These are phyloP conservation scores for Nomada goodeniana DNA, from an alignment of 2,888 invertebrate genomes.

Conservation along the genomic window DNA sequence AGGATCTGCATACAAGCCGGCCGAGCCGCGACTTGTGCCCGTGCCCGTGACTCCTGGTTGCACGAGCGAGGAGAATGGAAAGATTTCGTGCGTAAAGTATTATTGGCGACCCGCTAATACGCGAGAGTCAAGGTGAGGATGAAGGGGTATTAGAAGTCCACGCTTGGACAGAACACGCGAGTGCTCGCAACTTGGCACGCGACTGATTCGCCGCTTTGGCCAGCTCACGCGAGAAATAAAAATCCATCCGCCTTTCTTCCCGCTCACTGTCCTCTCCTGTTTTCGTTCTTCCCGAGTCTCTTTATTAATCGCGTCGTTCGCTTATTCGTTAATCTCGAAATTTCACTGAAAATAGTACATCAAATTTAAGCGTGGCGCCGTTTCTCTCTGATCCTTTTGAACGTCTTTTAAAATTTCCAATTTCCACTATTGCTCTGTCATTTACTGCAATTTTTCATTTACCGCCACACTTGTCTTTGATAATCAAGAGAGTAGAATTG, in stretches of 20 bases:
- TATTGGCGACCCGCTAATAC: constrained; percentile 73
- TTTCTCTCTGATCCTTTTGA: not conserved
- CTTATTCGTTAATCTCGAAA: not conserved
- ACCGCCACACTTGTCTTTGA: not conserved
- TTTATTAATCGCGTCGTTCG: constrained; percentile 14
- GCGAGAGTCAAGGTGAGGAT: constrained; percentile 76
- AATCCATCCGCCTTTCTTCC: constrained; percentile 50
- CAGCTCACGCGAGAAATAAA: constrained; percentile 69
- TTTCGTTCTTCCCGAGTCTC: constrained; percentile 18
- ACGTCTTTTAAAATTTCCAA: too few relatives aligned
- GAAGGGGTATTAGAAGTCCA: constrained; percentile 75
- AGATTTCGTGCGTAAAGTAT: constrained; percentile 75
- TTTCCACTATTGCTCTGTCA: not conserved
- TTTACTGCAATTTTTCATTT: not conserved
- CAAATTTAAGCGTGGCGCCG: not conserved
- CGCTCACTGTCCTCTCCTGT: not conserved
- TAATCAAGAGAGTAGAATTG: not conserved
- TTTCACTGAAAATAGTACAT: not conserved
- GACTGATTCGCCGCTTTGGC: constrained; percentile 71
- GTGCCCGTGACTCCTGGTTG: constrained; percentile 67
- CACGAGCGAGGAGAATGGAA: constrained; percentile 71
- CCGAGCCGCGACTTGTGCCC: constrained; percentile 35
- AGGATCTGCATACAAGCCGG: constrained; percentile 60
- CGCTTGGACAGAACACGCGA: constrained; percentile 79
- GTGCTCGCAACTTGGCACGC: constrained; percentile 75